Base-by-base conservation (phyloP, 2,888 invertebrate species). In the Melanotus villosus region DNA sequence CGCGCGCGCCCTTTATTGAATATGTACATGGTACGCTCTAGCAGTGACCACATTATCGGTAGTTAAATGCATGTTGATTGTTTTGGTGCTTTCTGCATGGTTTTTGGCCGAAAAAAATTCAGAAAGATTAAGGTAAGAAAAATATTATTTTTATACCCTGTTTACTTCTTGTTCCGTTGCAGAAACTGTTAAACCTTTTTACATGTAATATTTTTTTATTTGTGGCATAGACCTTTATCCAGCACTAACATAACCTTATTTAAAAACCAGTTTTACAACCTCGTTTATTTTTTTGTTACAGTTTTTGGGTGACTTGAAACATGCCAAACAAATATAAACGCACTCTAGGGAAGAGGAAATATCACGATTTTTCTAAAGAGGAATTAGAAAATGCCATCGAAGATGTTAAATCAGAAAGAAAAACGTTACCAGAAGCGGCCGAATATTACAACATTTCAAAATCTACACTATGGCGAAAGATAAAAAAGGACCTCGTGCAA, bases 401-500 rank as follows among this genome's bases (percentile, higher is more conserved):
- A 26, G 26, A 3, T 26, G 26, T 26, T 26, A 26, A 26, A 26
- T 26, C 26, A 26, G 26, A 26, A 26, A 26, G 4, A 26, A 26
- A 5, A 7, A 5, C 26, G 4, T 7, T 26, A 7, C 4, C 5
- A 7, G 26, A 26, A 5, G 4, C 26, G 5, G 26, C 26, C 26
- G 26, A 26, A 7, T 26, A 26, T 26, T 26, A 26, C 7, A 7
- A 3, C 7, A 26, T 26, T 26, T 7, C 26, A 26, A 26, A 26
- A 26, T 4, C 26, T 26, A 26, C 26, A 26, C 26, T 26, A 7
- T 26, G 26, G 26, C 4, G 26, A 26, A 26, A 26, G 7, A 26
- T 26, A 5, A 26, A 26, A 21, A 34, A 50, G 26, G 36, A 50
- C 34, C 30, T 68, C 14, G 47, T 56, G 0, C 54, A 65, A 34